Percentiles rank a stretch among this genome's conserved stretches.
phyloP scores from a whole-genome alignment of 2,113 vertebrate genomes.

The Varanus salvator region DNA sequence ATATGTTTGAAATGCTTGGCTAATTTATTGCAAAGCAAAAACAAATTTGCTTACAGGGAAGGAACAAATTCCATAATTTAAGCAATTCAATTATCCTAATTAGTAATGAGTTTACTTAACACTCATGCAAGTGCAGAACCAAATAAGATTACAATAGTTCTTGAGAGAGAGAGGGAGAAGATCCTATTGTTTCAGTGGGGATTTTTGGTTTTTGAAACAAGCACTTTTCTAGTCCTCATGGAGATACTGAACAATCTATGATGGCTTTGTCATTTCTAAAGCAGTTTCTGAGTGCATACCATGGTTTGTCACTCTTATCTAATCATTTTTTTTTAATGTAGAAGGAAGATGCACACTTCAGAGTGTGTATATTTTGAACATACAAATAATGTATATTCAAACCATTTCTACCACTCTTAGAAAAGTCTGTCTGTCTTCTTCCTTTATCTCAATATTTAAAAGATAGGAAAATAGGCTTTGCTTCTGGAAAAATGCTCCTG shows the following conservation, averaged over 20 bases:
- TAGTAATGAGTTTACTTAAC: slow-evolving; percentile 36
- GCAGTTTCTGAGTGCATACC: not conserved
- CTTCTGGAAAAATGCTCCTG: not conserved
- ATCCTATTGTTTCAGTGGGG: not conserved
- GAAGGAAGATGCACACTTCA: not conserved
- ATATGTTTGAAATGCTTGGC: slow-evolving; percentile 37
- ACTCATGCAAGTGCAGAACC: not conserved
- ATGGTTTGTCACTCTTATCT: not conserved
- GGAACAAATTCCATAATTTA: slow-evolving; percentile 34
- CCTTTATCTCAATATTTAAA: not conserved
- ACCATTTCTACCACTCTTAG: no score
- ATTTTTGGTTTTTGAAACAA: not conserved
- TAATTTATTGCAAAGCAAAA: slow-evolving; percentile 48
- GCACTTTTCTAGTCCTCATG: slow-evolving; percentile 2
- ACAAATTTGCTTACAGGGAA: slow-evolving; percentile 23
- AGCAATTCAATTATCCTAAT: slow-evolving; percentile 34
- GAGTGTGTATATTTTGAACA: not conserved
- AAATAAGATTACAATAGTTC: not conserved
- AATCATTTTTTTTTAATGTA: not conserved
- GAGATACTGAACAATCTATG: not conserved
- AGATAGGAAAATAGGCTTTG: not conserved
- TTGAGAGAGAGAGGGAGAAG: not conserved
- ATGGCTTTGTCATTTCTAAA: not conserved
- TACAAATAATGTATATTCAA: no score
- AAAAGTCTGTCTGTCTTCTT: not conserved